Evolutionary conservation across 2,888 invertebrate species (phyloP), one percentile per base, ranked within the genome.

Genomic region (Rugalucina vietnamica): DNA sequence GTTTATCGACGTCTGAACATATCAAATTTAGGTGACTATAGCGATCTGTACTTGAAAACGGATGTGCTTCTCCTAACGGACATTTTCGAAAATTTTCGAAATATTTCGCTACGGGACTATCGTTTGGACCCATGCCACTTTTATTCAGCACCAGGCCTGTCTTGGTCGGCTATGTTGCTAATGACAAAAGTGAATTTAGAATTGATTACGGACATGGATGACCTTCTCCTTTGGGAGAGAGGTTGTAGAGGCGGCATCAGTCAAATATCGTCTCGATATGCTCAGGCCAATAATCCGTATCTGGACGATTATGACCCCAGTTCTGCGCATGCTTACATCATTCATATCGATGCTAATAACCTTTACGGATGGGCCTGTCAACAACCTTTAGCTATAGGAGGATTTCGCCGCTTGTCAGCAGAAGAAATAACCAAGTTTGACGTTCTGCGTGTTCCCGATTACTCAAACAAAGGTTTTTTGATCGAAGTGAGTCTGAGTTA

Each of bases 401-500:
- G 89, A 21, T 93, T 93, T 39, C 21, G 43, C 0, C 27, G n/a
- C 29, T 29, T 76, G 32, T 2, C 34, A 10, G 36, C 36, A 37
- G 21, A 29, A 36, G 36, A 75, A 75, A 32, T 36, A n/a, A n/a
- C 12, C 36, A 12, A n/a, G 4, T 37, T 72, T 29, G 60, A n/a
- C 29, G n/a, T 60, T 29, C 24, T 60, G 60, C 8, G n/a, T 10
- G n/a, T 60, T 0, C 14, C 60, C n/a, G 4, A 4, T 24, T 21
- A 49, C 60, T n/a, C 32, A 8, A 49, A 74, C 5, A 80, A 57
- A 14, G 77, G 94, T 0, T 95, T 93, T 80, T 92, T 95, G 57
- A 86, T 95, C 2, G 94, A 95, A 88, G 95, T 95, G 8, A 95
- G 95, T 85, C 79, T 95, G 39, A 90, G 93, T 43, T 95, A 95